Conservation (phyloP, 2,797 vertebrate genomes). For the Phataginus tricuspis region DNA sequence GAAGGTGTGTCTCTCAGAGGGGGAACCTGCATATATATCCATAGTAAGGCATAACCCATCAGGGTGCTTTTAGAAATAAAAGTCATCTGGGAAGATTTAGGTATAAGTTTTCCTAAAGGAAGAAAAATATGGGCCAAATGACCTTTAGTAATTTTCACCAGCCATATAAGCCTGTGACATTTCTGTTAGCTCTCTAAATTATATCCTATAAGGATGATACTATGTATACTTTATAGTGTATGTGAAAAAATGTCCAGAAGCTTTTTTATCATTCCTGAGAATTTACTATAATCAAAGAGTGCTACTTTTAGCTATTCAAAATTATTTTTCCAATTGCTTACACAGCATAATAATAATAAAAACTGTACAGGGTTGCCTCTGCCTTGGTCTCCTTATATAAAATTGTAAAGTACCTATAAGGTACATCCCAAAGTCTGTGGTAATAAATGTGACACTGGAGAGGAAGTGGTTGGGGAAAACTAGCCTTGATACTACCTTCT, state of each 20-base stretch:
- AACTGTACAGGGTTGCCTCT: not conserved
- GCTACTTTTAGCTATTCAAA: not conserved
- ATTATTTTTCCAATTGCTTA: not conserved
- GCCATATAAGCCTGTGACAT: not conserved
- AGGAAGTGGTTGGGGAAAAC: not conserved
- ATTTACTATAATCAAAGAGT: not conserved
- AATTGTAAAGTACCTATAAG: not conserved
- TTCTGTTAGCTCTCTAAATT: constrained; percentile 42
- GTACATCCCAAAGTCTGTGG: not conserved
- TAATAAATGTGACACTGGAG: not conserved
- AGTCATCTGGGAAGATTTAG: not conserved
- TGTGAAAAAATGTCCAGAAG: not conserved
- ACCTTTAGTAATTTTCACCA: not conserved
- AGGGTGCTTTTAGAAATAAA: not conserved
- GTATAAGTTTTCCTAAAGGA: constrained; percentile 43
- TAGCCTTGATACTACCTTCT: fast-evolving
- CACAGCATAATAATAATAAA: not conserved
- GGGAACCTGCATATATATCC: not conserved
- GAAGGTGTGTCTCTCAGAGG: not conserved
- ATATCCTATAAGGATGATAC: not conserved
- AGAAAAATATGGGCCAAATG: not conserved
- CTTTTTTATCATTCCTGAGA: not conserved
- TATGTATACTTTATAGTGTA: not conserved
- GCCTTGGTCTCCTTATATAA: not conserved
- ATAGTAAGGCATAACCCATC: not conserved